These are phyloP conservation scores for Elymnias hypermnestra DNA, from an alignment of 1,140 invertebrate genomes.

Conservation along the genomic window DNA sequence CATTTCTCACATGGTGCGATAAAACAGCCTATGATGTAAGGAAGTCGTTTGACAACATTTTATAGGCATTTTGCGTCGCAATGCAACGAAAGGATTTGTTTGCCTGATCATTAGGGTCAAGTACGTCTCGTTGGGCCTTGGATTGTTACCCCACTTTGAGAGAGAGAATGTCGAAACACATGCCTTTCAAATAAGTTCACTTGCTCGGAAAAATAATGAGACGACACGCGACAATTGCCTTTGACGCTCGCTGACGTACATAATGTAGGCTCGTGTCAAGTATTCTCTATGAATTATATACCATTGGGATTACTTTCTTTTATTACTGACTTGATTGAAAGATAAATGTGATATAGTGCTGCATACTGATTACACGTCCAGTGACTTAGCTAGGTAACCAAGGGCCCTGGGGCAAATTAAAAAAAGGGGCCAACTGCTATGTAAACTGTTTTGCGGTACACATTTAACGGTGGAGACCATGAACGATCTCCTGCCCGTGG, in stretches of 20 bases:
- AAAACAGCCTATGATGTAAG: too few relatives aligned
- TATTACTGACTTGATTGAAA: too few relatives aligned
- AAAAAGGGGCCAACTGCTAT: too few relatives aligned
- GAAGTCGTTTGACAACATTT: not conserved
- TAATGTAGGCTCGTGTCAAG: not conserved
- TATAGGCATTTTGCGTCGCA: not conserved
- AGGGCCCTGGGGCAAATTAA: too few relatives aligned
- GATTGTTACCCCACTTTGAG: slow-evolving; percentile 15
- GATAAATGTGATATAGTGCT: too few relatives aligned
- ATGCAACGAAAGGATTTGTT: slow-evolving; percentile 15
- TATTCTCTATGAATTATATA: not conserved
- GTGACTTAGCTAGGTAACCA: too few relatives aligned
- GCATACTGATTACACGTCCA: too few relatives aligned
- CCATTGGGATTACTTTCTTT: not conserved
- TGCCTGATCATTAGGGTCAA: slow-evolving; percentile 22
- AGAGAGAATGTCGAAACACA: slow-evolving; percentile 13
- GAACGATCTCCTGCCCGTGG: too few relatives aligned
- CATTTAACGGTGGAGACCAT: too few relatives aligned
- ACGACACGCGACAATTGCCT: not conserved
- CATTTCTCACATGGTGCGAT: too few relatives aligned
- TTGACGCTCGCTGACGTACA: slow-evolving; percentile 7
- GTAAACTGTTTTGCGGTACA: too few relatives aligned
- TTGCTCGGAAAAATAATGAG: slow-evolving; percentile 20
- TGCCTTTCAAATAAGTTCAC: slow-evolving; percentile 19
- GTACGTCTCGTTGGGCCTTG: slow-evolving; percentile 15